Base-by-base conservation (phyloP, 2,888 invertebrate species). In the Scotopteryx bipunctaria region DNA sequence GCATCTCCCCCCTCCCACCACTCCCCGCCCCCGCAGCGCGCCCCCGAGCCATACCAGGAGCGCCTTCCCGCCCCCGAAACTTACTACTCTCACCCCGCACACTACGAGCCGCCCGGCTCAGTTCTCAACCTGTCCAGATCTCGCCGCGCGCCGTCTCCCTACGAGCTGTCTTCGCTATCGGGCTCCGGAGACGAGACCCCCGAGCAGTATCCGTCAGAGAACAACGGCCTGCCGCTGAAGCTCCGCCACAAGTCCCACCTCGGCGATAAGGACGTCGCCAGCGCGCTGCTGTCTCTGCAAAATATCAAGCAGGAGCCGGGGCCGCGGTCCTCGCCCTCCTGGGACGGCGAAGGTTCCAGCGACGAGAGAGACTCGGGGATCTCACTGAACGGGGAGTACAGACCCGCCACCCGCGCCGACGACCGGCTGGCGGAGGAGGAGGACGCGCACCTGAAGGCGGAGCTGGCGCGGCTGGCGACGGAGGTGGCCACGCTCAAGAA, bases 351-450 rank as follows among this genome's bases (percentile, higher is more conserved):
- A 71, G 97, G 97, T 19, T 97, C 96, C 47, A 96, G 96, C 69
- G 97, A 97, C 78, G 97, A 97, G 78, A 90, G 97, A 4, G 97
- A 97, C 75, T 97, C 97, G 0, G 97, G 97, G 3, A 97, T 97
- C 64, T 97, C 97, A 0, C 85, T 96, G 46, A 96, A 95, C 1
- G 93, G 92, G 5, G 95, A 95, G 61, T 95, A 91, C 90, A 78
- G 90, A 70, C 82, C 85, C 23, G 82, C 78, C 59, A 74, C 15
- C 14, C 17, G 83, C 56, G 73, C 83, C 0, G 82, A 83, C n/a
- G 84, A 82, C 60, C 67, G 88, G 54, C 70, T 86, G 25, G 81
- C 67, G 2, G 91, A 92, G 40, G 93, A 94, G 61, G 93, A 93
- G 61, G 94, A 95, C 73, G 92, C 93, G 57, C 95, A 95, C 78